Base-by-base conservation (phyloP, 2,797 vertebrate species). In the Allobates femoralis region DNA sequence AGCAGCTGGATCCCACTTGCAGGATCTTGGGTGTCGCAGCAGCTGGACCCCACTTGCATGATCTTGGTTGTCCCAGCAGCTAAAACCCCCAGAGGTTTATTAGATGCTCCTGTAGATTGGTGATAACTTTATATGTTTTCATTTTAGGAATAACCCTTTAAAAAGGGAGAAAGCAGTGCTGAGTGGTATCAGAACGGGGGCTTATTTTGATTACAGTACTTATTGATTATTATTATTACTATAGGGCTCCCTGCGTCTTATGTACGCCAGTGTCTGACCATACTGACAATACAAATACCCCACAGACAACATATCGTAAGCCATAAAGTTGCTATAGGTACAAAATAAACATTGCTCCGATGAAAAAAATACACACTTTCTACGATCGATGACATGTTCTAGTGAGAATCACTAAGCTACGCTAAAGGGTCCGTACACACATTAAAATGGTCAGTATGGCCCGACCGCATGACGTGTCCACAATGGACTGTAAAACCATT, bases 261-360 rank as follows among this genome's bases (percentile, higher is more conserved):
- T 67, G 5, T 67, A 11, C 2, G 11, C 32, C 66, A 23, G 2
- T 32, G 28, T 67, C 26, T 60, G 62, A 69, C 41, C 74, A 78
- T 21, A 67, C 1, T 5, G 11, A 37, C 10, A 53, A 15, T 60
- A 77, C 53, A 64, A 67, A 12, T 34, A 23, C 28, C 2, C 26
- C 26, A 66, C 10, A 50, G 46, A n/a, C 19, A 80, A 50, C 16
- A 64, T 21, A 28, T 41, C 19, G 1, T 67, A 78, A 78, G 64
- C 12, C 53, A 71, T 79, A 37, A 32, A 82, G 67, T 83, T 83
- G 86, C 86, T 79, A 87, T 56, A 82, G 62, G 50, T 67, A 37
- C 81, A 73, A 66, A 55, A 28, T 74, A 34, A 73, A 79, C 81
- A 83, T 79, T 87, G 64, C 75, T 83, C 81, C 81, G 51, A 62